Percentiles rank a stretch among this genome's conserved stretches.
These are phyloP conservation scores for Cryptocephalus moraei DNA, from an alignment of 2,888 invertebrate species.

Conservation along the genomic window DNA sequence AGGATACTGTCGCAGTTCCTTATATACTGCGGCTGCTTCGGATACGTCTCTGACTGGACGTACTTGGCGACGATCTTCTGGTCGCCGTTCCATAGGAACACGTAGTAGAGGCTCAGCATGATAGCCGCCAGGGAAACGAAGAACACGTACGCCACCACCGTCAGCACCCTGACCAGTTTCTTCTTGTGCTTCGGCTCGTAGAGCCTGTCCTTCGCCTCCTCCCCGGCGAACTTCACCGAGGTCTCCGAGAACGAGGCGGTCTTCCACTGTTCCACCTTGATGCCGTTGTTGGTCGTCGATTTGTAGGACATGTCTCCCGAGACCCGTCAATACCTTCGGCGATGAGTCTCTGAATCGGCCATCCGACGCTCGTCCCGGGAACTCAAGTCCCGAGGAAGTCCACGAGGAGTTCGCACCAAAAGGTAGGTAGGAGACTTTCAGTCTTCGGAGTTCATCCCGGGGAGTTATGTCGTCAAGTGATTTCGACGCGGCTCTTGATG, in stretches of 20 bases:
- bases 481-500: conserved; percentile 2
- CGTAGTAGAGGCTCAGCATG: conserved; percentile 87
- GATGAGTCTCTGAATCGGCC: too few species aligned
- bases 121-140: conserved; percentile 91
- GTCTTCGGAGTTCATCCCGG: too few species aligned
- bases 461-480: background rate
- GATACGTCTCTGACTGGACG: conserved; percentile 5
- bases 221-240: conserved; percentile 56
- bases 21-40: conserved; percentile 7
- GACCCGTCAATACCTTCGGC: too few species aligned
- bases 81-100: conserved; percentile 86
- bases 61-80: conserved; percentile 24
- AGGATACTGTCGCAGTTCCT: conserved; percentile 21
- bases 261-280: conserved; percentile 31
- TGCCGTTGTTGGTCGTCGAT: conserved; percentile 47
- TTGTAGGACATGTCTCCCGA: conserved; percentile 44
- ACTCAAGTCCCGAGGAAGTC: too few species aligned
- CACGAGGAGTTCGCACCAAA: too few species aligned
- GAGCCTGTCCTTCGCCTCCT: conserved; percentile 56
- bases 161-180: conserved; percentile 82
- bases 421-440: too few species aligned
- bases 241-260: conserved; percentile 34
- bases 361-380: too few species aligned
- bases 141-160: conserved; percentile 87
- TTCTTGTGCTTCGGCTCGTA: conserved; percentile 78